Percentiles rank a stretch among this genome's conserved stretches.
These are phyloP conservation scores for Lacerta agilis DNA, from an alignment of 2,797 vertebrate genomes.

Conservation along the genomic window DNA sequence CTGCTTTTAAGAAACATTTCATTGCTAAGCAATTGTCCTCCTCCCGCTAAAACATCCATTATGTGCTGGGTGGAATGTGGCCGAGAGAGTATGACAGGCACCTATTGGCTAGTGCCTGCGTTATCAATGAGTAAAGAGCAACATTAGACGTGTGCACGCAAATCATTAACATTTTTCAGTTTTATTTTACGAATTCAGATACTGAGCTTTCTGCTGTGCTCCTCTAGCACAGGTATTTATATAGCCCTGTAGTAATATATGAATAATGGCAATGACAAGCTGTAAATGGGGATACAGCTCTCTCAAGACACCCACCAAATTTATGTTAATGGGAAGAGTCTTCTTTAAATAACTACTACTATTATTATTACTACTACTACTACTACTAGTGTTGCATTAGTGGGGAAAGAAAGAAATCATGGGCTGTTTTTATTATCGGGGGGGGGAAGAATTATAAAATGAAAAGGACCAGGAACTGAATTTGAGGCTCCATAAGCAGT, in stretches of 20 bases:
- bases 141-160: background rate
- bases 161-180: background rate
- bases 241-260: background rate
- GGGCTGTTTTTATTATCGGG: too few relatives aligned
- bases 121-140: background rate
- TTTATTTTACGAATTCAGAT: background rate
- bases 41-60: background rate
- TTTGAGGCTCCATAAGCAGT: too few relatives aligned
- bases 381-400: too few relatives aligned
- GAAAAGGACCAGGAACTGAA: too few relatives aligned
- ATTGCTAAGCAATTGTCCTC: background rate
- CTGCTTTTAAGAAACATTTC: background rate
- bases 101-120: background rate
- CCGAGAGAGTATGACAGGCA: background rate
- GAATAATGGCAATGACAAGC: background rate
- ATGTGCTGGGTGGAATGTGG: background rate
- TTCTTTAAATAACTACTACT: too few relatives aligned
- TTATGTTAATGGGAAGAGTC: too few relatives aligned
- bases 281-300: background rate
- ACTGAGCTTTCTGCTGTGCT: background rate
- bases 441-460: too few relatives aligned
- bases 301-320: background rate
- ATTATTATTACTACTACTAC: accelerated
- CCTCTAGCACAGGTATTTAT: background rate
- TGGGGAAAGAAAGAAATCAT: too few relatives aligned